Conservation (phyloP, 1,140 invertebrate species). For the Plutomurus gul region DNA sequence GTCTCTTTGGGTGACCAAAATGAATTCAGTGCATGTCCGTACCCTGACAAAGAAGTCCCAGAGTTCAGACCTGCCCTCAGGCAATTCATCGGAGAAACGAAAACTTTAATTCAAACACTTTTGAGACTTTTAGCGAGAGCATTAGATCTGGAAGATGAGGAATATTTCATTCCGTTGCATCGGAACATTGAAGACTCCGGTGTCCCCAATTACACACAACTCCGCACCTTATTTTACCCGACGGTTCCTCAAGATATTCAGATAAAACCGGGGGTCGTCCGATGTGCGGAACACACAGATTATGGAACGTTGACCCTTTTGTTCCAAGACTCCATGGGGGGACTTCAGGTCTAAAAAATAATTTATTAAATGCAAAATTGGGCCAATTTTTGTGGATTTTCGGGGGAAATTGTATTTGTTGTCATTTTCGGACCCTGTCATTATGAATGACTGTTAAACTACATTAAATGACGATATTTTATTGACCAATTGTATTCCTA, state of each 20-base stretch:
- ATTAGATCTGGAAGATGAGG: not conserved
- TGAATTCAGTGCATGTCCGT: not conserved
- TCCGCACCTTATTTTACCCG: slow-evolving; percentile 22
- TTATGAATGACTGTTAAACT: too few relatives aligned
- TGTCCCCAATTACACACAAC: not conserved
- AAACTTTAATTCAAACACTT: not conserved
- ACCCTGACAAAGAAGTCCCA: not conserved
- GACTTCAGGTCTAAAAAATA: too few relatives aligned
- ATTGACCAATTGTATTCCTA: not conserved
- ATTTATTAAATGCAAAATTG: too few relatives aligned
- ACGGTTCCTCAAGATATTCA: not conserved
- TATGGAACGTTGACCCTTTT: slow-evolving; percentile 44
- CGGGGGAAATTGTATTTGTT: too few relatives aligned
- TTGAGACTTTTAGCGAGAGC: not conserved
- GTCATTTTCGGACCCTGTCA: too few relatives aligned
- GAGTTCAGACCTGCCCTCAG: not conserved
- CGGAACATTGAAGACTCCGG: not conserved
- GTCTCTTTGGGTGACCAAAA: not conserved
- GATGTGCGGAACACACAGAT: slow-evolving; percentile 43
- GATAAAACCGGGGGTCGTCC: not conserved
- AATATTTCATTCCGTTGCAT: not conserved
- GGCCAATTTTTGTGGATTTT: too few relatives aligned
- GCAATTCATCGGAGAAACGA: not conserved
- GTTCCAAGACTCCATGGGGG: slow-evolving; percentile 49
- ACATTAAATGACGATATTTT: too few relatives aligned